These are phyloP conservation scores for Latrodectus hesperus DNA, from an alignment of 2,888 invertebrate species.

Conservation along the genomic window DNA sequence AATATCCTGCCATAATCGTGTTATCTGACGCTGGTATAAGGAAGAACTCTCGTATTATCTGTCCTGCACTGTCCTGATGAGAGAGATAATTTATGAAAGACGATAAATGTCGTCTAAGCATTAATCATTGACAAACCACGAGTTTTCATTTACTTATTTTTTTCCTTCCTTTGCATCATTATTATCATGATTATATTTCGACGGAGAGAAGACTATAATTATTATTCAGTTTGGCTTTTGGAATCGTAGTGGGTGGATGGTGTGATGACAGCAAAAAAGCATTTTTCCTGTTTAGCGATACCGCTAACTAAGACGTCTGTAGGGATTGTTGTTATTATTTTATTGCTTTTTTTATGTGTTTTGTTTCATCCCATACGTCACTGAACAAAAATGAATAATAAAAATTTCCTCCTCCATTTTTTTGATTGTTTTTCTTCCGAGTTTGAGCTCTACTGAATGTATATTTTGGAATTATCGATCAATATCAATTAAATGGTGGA, in stretches of 20 bases:
- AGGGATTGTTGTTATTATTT: not conserved
- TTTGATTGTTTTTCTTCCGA: not conserved
- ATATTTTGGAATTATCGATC: not conserved
- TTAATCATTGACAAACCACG: slow-evolving; percentile 67
- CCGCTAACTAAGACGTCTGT: slow-evolving; percentile 34
- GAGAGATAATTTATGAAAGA: slow-evolving; percentile 66
- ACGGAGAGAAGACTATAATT: slow-evolving; percentile 34
- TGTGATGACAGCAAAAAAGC: slow-evolving; percentile 14
- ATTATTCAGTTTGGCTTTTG: slow-evolving; percentile 55
- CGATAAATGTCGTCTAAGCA: slow-evolving; percentile 64
- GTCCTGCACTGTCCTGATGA: slow-evolving; percentile 62
- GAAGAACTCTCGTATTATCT: slow-evolving; percentile 54
- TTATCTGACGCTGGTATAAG: slow-evolving; percentile 55
- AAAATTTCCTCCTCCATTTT: no score
- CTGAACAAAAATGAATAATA: no score
- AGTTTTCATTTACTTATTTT: not conserved
- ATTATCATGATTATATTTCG: slow-evolving; percentile 41
- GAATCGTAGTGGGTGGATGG: not conserved
- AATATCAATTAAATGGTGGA: no score
- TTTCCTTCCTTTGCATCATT: slow-evolving; percentile 17
- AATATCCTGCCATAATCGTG: slow-evolving; percentile 66
- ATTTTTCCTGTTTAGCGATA: slow-evolving; percentile 52
- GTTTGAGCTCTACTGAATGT: not conserved
- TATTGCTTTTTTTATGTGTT: no score
- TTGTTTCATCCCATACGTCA: no score